A percentile compares a stretch with the other conserved stretches of the same genome.
phyloP scores from a whole-genome alignment of 2,888 invertebrate species.

The Hirtodrosophila trivittata region DNA sequence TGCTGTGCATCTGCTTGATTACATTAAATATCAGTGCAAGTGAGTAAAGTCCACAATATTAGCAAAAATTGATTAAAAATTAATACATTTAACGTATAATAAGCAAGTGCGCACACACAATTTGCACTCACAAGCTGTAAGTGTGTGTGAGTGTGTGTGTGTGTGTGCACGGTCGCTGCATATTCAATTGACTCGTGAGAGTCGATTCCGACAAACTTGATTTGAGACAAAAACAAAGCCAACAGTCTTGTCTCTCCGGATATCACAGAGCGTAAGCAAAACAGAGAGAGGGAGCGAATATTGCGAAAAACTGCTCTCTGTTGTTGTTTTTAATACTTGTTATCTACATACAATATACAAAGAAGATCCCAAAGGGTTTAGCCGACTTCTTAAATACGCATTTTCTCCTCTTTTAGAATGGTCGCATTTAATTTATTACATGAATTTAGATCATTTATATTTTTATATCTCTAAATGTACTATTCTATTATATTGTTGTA shows the following conservation, averaged over 20 bases:
- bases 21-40: constrained; percentile 33
- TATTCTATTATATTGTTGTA: no score
- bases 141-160: constrained; percentile 1
- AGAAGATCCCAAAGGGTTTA: no score
- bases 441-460: no score
- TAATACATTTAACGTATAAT: background rate
- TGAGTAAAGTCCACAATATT: constrained; percentile 56
- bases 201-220: constrained; percentile 31
- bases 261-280: background rate
- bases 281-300: background rate
- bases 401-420: no score
- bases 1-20: constrained; percentile 28
- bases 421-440: no score
- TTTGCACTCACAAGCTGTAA: background rate
- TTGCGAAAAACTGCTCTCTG: constrained; percentile 31
- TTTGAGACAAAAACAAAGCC: constrained; percentile 36
- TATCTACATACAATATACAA: no score
- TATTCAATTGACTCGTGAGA: constrained; percentile 13
- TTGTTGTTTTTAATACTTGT: background rate
- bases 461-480: no score
- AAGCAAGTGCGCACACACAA: background rate
- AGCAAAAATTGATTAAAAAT: constrained; percentile 20
- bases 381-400: no score
- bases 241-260: constrained; percentile 1
- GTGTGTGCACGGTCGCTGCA: background rate